These are phyloP conservation scores for Zele albiditarsus DNA, from an alignment of 2,888 invertebrate genomes.

Conservation along the genomic window DNA sequence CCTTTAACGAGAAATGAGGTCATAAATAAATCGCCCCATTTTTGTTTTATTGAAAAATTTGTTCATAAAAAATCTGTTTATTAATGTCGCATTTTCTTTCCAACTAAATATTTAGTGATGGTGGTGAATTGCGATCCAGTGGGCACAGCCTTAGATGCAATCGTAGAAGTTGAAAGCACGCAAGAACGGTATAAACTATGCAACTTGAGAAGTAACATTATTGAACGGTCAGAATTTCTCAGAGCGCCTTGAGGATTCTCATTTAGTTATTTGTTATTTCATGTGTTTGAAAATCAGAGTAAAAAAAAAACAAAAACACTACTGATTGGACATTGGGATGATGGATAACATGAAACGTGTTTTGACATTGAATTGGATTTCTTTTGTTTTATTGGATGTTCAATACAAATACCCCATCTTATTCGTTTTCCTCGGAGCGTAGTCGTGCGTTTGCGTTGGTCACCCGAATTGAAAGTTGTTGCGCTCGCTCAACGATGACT, in stretches of 20 bases:
- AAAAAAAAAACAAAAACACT: neutral
- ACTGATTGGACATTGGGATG: too few relatives aligned
- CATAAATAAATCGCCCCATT: too few relatives aligned
- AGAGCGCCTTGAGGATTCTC: neutral
- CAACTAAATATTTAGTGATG: neutral
- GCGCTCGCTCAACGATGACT: conserved; percentile 95
- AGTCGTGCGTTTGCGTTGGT: conserved; percentile 98
- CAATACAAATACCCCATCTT: conserved; percentile 71
- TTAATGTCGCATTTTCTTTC: neutral
- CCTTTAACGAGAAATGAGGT: neutral
- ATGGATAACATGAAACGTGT: neutral
- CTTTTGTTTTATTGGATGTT: conserved; percentile 41
- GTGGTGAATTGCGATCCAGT: neutral
- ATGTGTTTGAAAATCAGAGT: too few relatives aligned
- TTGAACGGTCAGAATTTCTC: conserved; percentile 6
- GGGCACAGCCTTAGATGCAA: neutral
- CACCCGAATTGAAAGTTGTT: conserved; percentile 94
- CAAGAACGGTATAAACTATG: neutral
- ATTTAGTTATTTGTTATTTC: neutral
- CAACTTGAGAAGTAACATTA: neutral
- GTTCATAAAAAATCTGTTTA: neutral
- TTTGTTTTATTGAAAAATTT: conserved; percentile 1
- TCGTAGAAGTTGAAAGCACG: conserved; percentile 17
- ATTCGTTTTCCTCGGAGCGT: conserved; percentile 99
- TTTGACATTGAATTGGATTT: conserved; percentile 34